Evolutionary conservation across 2,888 invertebrate species (phyloP), one percentile per base, ranked within the genome.

Genomic region (Macropis europaea): DNA sequence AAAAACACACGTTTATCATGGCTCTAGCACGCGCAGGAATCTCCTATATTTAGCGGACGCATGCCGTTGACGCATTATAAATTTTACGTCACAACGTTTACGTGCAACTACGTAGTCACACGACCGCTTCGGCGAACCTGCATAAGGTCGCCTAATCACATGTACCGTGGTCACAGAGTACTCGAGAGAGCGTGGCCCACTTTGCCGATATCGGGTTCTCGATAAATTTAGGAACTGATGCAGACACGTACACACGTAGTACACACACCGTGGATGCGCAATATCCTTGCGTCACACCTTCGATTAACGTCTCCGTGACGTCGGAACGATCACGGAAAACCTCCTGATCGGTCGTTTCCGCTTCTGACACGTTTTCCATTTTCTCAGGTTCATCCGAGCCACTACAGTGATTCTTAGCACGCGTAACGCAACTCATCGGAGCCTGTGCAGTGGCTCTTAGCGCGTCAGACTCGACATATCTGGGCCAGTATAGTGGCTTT

Each of bases 201-300:
- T 61, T 52, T 17, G 15, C 9, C 24, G 43, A 15, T 61, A 61
- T 53, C 50, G 40, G n/a, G 9, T 36, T 19, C 47, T 56, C 32
- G 53, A 53, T 56, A 63, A 56, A 63, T 56, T 63, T 45, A 56
- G 56, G 36, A 28, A 40, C 53, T n/a, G 43, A 42, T n/a, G 38
- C 15, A 5, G 22, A 28, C 17, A 50, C 40, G 24, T 53, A 61
- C 53, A 30, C 52, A 28, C 36, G 36, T n/a, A 4, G 36, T 36
- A n/a, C n/a, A n/a, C n/a, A n/a, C n/a, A n/a, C n/a, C 34, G 32
- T 7, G 24, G 5, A 45, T 5, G 45, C 43, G 56, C 34, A 45
- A 45, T 45, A 34, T 34, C n/a, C 24, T 34, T 26, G 24, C 34
- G 43, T 24, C 32, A 22, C 11, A 22, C 1, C 43, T 22, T 11